Evolutionary conservation across 2,113 vertebrate genomes (phyloP).

Genomic region (Suricata suricatta): DNA sequence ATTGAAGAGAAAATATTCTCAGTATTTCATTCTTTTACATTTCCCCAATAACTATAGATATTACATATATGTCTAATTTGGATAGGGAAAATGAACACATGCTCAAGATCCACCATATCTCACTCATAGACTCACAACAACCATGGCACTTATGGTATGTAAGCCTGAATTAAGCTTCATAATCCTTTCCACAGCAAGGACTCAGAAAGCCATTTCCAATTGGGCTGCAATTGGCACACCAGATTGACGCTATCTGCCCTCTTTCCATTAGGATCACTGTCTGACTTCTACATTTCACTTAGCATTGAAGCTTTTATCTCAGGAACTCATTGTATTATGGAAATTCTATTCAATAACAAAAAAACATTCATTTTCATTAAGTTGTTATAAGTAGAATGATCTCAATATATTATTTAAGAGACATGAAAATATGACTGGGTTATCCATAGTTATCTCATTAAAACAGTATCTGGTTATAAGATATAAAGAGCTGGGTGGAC

Average conservation of each 20-base stretch:
- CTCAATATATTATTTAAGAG: slow-evolving; percentile 71
- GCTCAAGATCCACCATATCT: background rate
- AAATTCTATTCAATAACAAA: slow-evolving; percentile 72
- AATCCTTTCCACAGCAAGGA: background rate
- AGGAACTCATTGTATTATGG: slow-evolving; percentile 67
- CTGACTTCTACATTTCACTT: slow-evolving; percentile 46
- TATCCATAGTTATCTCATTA: slow-evolving; percentile 77
- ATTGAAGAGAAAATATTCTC: background rate
- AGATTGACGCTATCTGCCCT: background rate
- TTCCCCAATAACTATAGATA: background rate
- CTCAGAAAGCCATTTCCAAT: background rate
- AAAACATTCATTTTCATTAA: slow-evolving; percentile 76
- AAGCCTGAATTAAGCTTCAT: background rate
- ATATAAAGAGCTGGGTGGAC: slow-evolving; percentile 56
- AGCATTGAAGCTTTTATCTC: slow-evolving; percentile 71
- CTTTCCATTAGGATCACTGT: slow-evolving; percentile 33
- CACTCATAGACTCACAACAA: no score
- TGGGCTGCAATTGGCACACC: background rate
- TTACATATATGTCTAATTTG: background rate
- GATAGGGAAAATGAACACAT: background rate
- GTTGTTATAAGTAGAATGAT: slow-evolving; percentile 68
- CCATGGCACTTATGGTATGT: background rate
- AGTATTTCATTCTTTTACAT: background rate
- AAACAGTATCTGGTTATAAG: slow-evolving; percentile 62
- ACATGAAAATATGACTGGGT: slow-evolving; percentile 69